Evolutionary conservation across 2,113 vertebrate genomes (phyloP).

Genomic region (Hydrochoerus hydrochaeris): DNA sequence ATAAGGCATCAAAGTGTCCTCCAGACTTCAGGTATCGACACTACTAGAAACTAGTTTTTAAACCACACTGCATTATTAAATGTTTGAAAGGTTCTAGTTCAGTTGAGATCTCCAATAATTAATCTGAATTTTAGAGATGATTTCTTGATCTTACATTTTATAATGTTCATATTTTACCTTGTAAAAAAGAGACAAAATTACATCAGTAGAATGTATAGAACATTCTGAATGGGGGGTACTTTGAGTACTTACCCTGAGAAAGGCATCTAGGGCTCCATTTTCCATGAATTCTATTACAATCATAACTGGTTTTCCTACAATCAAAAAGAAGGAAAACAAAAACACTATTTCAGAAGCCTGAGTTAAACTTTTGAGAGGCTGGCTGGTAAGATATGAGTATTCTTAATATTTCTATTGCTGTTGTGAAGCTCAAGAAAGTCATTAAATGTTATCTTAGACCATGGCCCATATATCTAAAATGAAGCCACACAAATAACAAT

Average conservation of each 20-base stretch:
- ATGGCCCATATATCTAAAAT: conserved; percentile 76
- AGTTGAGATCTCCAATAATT: conserved; percentile 63
- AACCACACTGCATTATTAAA: conserved; percentile 56
- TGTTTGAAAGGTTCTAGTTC: conserved; percentile 50
- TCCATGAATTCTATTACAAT: conserved; percentile 99
- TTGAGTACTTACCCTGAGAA: conserved; percentile 94
- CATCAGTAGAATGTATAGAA: background rate
- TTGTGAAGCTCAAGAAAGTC: conserved; percentile 72
- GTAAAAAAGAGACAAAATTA: conserved; percentile 10
- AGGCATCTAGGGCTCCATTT: conserved; percentile 97
- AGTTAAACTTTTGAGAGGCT: conserved; percentile 72
- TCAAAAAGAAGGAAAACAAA: conserved; percentile 46
- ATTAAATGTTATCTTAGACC: conserved; percentile 77
- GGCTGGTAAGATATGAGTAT: conserved; percentile 57
- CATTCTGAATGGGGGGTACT: conserved; percentile 20
- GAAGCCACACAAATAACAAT: conserved; percentile 47
- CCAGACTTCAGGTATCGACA: conserved; percentile 3
- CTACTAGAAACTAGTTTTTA: conserved; percentile 40
- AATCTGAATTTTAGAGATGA: conserved; percentile 67
- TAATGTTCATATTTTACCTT: conserved; percentile 49
- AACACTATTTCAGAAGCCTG: conserved; percentile 76
- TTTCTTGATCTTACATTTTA: conserved; percentile 56
- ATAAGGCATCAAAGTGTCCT: background rate
- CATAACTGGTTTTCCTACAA: conserved; percentile 98
- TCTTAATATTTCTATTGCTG: conserved; percentile 74